Conservation (phyloP, 2,888 invertebrate species). For the Cryptus viduatorius region DNA sequence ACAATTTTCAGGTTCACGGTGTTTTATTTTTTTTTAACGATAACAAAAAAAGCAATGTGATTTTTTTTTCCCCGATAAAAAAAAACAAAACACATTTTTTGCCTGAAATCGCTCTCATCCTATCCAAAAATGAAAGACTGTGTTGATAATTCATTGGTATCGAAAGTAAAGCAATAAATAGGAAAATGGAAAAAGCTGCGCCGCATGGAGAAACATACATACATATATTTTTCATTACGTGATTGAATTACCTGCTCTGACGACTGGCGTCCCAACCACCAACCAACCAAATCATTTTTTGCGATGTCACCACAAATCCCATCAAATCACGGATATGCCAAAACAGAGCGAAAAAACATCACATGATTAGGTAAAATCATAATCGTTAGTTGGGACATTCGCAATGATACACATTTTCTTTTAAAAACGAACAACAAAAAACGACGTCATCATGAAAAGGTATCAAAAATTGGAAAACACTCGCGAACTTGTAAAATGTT, state of each 20-base stretch:
- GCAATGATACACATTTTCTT: constrained; percentile 51
- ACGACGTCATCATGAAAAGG: not conserved
- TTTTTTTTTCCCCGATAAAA: too few relatives aligned
- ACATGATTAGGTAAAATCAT: constrained; percentile 79
- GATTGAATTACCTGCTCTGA: constrained; percentile 83
- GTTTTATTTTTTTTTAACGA: too few relatives aligned
- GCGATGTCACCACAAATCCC: constrained; percentile 82
- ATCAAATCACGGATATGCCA: constrained; percentile 80
- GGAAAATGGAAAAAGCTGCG: constrained; percentile 40
- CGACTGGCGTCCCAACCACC: constrained; percentile 84
- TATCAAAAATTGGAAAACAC: not conserved
- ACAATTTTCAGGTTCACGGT: too few relatives aligned
- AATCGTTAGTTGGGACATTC: constrained; percentile 78
- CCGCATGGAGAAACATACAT: constrained; percentile 23
- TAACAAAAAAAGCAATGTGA: too few relatives aligned
- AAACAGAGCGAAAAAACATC: constrained; percentile 76
- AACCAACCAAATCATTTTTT: constrained; percentile 80
- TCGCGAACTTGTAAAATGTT: not conserved
- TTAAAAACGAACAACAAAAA: constrained; percentile 40
- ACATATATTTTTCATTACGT: constrained; percentile 48
- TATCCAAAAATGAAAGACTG: too few relatives aligned
- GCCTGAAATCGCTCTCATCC: too few relatives aligned
- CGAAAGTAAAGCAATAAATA: too few relatives aligned
- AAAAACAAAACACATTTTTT: too few relatives aligned
- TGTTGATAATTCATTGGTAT: too few relatives aligned